Conservation (phyloP, 2,797 vertebrate species). For the Todus mexicanus region DNA sequence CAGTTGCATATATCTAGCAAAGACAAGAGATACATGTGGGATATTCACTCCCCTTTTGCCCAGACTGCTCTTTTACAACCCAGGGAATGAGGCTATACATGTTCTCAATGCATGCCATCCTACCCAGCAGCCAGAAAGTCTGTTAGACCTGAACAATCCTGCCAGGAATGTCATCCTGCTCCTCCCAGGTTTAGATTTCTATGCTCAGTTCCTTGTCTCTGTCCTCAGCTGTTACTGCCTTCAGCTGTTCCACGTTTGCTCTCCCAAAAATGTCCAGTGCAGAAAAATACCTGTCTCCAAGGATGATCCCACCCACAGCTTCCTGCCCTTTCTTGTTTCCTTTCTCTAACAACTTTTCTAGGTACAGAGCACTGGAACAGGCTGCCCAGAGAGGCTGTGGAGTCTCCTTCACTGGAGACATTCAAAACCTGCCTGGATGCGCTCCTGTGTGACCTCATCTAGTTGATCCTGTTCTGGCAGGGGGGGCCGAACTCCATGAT, state of each 20-base stretch:
- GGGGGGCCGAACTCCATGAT: too few species aligned
- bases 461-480: too few species aligned
- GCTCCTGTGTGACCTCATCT: too few species aligned
- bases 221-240: neutral
- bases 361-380: too few species aligned
- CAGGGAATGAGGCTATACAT: accelerated
- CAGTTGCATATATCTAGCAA: neutral
- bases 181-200: neutral
- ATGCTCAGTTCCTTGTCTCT: neutral
- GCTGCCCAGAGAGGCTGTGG: too few species aligned
- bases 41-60: neutral
- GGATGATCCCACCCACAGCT: neutral
- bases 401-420: too few species aligned
- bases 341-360: neutral
- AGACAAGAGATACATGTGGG: neutral
- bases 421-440: too few species aligned
- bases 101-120: neutral
- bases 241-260: neutral
- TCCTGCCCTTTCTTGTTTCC: neutral
- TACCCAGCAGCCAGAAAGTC: neutral
- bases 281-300: neutral
- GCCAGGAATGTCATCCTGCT: neutral
- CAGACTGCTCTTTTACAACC: neutral
- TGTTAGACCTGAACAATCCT: neutral
- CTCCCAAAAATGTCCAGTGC: neutral